Percentiles rank a stretch among this genome's conserved stretches.
Conservation (phyloP, 2,888 invertebrate species). For the Eurytoma adleriae region DNA sequence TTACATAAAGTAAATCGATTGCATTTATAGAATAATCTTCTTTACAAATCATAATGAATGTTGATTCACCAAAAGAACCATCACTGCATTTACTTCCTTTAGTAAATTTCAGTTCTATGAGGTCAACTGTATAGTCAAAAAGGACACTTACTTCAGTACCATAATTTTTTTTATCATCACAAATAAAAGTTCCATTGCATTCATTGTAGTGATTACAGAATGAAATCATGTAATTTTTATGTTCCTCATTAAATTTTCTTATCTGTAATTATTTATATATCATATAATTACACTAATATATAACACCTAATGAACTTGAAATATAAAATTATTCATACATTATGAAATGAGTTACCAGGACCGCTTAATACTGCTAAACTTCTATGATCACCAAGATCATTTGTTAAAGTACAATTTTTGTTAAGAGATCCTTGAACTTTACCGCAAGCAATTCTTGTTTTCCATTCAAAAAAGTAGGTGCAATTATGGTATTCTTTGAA, state of each 20-base stretch:
- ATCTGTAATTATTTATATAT: conserved; percentile 54
- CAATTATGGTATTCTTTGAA: conserved; percentile 65
- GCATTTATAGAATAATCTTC: neutral
- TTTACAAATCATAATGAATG: conserved; percentile 44
- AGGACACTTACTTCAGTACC: conserved; percentile 64
- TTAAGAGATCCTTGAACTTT: conserved; percentile 61
- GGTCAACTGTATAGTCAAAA: conserved; percentile 64
- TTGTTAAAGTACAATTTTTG: conserved; percentile 63
- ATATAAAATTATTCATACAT: no score
- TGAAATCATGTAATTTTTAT: conserved; percentile 63
- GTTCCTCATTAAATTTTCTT: conserved; percentile 46
- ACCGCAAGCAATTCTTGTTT: conserved; percentile 66
- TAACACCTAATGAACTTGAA: no score
- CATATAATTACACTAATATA: conserved; percentile 58
- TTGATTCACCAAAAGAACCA: conserved; percentile 61
- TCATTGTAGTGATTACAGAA: conserved; percentile 63
- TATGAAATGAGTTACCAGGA: conserved; percentile 42
- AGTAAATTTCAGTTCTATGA: conserved; percentile 63
- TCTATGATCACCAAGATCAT: conserved; percentile 62
- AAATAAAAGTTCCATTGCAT: conserved; percentile 67
- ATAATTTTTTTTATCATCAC: conserved; percentile 63
- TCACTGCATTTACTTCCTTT: conserved; percentile 65
- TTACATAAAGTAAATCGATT: conserved; percentile 33
- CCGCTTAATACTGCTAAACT: conserved; percentile 63
- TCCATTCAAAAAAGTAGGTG: conserved; percentile 68